Base-by-base conservation (phyloP, 2,797 vertebrate genomes). In the Notolepis coatsorum region DNA sequence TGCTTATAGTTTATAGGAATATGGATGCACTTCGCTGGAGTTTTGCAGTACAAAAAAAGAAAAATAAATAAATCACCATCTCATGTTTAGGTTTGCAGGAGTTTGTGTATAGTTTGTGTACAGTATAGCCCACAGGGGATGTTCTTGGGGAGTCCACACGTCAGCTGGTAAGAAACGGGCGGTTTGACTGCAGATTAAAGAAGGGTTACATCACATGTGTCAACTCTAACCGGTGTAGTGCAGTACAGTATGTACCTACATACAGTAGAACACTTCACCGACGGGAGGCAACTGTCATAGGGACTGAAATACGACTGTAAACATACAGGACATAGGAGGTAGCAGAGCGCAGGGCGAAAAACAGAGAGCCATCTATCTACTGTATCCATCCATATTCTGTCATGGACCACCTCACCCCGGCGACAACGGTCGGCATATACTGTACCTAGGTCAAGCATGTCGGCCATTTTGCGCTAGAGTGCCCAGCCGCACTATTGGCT, bases 1-100 rank as follows among this genome's bases (percentile, higher is more conserved):
- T 86, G 79, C 79, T n/a, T n/a, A n/a, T n/a, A 81, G 84, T 90
- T 89, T 84, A 88, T 71, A 91, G 83, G 88, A 89, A 90, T 85
- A 88, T 83, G 79, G 83, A 85, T 75, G 57, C 71, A 81, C 73
- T 88, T 74, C 59, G 60, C 77, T 46, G 42, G 2, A 78, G 73
- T 68, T 82, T 77, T 49, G 5, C 21, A 13, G 21, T 39, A 39
- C 38, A 28, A 24, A n/a, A n/a, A n/a, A n/a, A n/a, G n/a, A n/a
- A n/a, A n/a, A n/a, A n/a, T n/a, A n/a, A n/a, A n/a, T n/a, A n/a
- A n/a, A n/a, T n/a, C n/a, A n/a, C n/a, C 61, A 48, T 61, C 46
- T 51, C 30, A 23, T 1, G 30, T 70, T 80, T 64, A 21, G 27
- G 39, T 67, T 71, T 71, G 51, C 49, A 57, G n/a, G n/a, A n/a